Base-by-base conservation (phyloP, 2,797 vertebrate species). In the Notoglanidium macrostoma region DNA sequence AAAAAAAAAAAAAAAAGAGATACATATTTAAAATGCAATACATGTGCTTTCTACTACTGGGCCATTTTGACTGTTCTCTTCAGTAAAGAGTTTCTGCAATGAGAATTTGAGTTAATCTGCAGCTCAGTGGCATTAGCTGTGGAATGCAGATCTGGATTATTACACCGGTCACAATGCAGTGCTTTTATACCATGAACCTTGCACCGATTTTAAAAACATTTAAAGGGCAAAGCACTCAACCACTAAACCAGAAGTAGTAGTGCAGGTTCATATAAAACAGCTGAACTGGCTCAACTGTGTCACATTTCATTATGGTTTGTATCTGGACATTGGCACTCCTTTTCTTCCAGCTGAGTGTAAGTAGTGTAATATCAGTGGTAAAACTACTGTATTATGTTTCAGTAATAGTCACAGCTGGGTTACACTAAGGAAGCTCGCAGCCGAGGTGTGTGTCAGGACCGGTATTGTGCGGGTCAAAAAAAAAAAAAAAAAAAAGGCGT, bases 111-210 rank as follows among this genome's bases (percentile, higher is more conserved):
- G 78, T 49, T 65, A 81, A 61, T 44, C 78, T 46, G 78, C 23
- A 65, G 59, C 57, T 61, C 40, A 21, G 59, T 81, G 35, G 57
- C 65, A 23, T 65, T 65, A 1, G 59, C 12, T n/a, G 23, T 46
- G 40, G 59, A 46, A 65, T 81, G 79, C 59, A 46, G 59, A 81
- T 65, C 65, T n/a, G 35, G 79, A 81, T 21, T 63, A 26, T 65
- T 19, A 63, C 14, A 29, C 57, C 46, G 79, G 59, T 81, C 57
- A 63, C 57, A 80, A 21, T 80, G 78, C 17, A 44, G 23, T 61
- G 55, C 57, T 80, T 15, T 44, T 49, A 65, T 65, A 81, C 59
- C 40, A 46, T 63, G 40, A 80, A 44, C 55, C 44, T 44, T 61
- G 57, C 14, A 46, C 59, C 29, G 23, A 46, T 49, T 46, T 44